Percentiles rank a stretch among this genome's conserved stretches.
Evolutionary conservation across 2,113 vertebrate genomes (phyloP).

Genomic region (Cygnus buccinator): DNA sequence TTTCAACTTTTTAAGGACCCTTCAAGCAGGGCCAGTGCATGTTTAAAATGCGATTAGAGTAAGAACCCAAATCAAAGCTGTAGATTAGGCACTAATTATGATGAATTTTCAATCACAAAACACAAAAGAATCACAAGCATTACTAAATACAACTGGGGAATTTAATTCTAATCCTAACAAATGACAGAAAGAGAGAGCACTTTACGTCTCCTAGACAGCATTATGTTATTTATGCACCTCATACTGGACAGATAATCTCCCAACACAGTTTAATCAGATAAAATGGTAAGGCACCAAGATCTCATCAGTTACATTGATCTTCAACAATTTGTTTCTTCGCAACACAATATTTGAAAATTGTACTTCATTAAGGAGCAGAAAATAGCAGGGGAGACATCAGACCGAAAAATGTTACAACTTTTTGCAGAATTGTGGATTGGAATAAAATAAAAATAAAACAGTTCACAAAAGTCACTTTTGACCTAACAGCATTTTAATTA

Average conservation of each 20-base stretch:
- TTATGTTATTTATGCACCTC: neutral
- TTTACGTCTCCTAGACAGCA: constrained; percentile 29
- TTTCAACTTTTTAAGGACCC: neutral
- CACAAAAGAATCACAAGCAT: constrained; percentile 60
- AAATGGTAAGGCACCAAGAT: neutral
- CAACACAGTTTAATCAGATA: neutral
- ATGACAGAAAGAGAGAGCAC: neutral
- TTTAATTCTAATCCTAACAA: constrained; percentile 64
- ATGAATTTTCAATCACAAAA: constrained; percentile 50
- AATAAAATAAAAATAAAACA: neutral
- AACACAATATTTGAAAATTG: neutral
- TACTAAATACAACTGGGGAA: constrained; percentile 58
- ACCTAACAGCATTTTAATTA: neutral
- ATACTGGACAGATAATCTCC: neutral
- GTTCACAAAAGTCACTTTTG: neutral
- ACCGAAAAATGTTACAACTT: neutral
- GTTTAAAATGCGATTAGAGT: constrained; percentile 59
- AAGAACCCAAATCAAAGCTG: constrained; percentile 61
- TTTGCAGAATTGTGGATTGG: neutral
- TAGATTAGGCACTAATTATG: constrained; percentile 48
- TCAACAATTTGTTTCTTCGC: neutral
- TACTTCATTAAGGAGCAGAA: neutral
- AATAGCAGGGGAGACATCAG: neutral
- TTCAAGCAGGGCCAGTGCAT: neutral
- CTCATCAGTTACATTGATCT: neutral